A percentile compares a stretch with the other conserved stretches of the same genome.
Evolutionary conservation across 2,113 vertebrate species (phyloP).

Genomic region (Morone saxatilis): DNA sequence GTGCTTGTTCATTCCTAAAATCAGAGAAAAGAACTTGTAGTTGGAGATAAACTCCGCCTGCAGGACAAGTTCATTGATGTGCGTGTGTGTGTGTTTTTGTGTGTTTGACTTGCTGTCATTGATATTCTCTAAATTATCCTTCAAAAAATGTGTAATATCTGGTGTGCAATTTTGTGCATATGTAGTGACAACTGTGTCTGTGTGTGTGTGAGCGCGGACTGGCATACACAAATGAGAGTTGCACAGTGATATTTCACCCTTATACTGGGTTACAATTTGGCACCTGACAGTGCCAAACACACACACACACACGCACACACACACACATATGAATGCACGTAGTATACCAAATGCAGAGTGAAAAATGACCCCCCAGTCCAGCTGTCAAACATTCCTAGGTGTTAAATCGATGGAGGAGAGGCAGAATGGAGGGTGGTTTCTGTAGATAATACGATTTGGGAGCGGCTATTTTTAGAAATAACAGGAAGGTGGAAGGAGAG

Average conservation of each 20-base stretch:
- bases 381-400: slow-evolving; percentile 48
- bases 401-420: slow-evolving; percentile 45
- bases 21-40: slow-evolving; percentile 24
- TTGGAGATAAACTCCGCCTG: neutral
- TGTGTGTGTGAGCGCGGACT: neutral
- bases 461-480: slow-evolving; percentile 53
- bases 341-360: slow-evolving; percentile 12
- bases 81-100: neutral
- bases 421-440: slow-evolving; percentile 46
- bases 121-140: neutral
- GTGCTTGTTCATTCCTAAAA: slow-evolving; percentile 26
- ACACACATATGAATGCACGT: neutral
- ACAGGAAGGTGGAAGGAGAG: slow-evolving; percentile 18
- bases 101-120: no score
- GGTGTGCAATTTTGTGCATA: neutral
- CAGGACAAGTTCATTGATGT: slow-evolving; percentile 1
- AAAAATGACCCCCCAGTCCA: slow-evolving; percentile 40
- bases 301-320: slow-evolving; percentile 1
- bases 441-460: slow-evolving; percentile 54
- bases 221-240: neutral
- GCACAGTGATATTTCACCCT: slow-evolving; percentile 15
- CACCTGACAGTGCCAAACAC: slow-evolving; percentile 15
- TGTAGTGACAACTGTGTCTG: no score
- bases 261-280: slow-evolving; percentile 20
- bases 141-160: neutral